Evolutionary conservation across 37 sponge, comb jelly and placozoan genomes (phyloP).

Genomic region (Mnemiopsis leidyi): DNA sequence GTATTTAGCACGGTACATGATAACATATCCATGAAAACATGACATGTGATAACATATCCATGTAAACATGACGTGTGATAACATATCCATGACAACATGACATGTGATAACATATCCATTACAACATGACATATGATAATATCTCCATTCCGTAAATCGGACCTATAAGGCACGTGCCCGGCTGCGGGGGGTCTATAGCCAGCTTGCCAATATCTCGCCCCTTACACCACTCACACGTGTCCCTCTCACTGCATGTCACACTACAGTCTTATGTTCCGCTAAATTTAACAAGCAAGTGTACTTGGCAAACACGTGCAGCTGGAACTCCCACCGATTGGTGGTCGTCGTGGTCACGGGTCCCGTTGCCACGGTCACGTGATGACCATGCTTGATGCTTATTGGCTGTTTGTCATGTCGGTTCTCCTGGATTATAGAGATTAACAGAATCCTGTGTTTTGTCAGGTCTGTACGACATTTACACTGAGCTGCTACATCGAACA

Average conservation of each 20-base stretch:
- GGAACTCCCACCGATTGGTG: background rate
- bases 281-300: constrained; percentile 59
- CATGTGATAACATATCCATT: too few species aligned
- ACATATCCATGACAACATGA: too few species aligned
- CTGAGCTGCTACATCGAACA: background rate
- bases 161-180: constrained; percentile 35
- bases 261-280: background rate
- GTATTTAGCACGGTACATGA: too few species aligned
- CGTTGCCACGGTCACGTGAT: background rate
- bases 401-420: background rate
- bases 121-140: too few species aligned
- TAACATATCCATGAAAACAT: too few species aligned
- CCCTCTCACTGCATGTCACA: background rate
- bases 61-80: too few species aligned
- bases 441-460: background rate
- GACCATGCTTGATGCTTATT: background rate
- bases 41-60: too few species aligned
- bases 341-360: background rate
- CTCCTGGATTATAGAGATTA: background rate
- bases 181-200: background rate
- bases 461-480: background rate
- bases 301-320: constrained; percentile 7
- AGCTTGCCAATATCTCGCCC: background rate
- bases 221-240: background rate
- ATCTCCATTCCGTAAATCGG: background rate